Evolutionary conservation across 2,888 invertebrate genomes (phyloP), one percentile per base, ranked within the genome.

Genomic region (Drepana falcataria): DNA sequence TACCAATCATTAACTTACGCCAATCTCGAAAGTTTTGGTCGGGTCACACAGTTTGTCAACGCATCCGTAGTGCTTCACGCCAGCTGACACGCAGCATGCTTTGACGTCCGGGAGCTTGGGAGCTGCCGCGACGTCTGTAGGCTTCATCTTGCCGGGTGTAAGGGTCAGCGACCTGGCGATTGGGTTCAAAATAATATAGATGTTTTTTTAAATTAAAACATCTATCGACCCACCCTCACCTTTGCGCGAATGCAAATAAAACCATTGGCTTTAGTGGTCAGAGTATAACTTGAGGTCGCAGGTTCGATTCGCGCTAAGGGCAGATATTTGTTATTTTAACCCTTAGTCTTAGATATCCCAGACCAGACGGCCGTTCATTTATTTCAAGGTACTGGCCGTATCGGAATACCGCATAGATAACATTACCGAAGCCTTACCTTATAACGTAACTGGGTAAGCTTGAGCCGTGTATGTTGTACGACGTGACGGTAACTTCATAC

Each of bases 31-130:
- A 21, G 90, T 90, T 71, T 92, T 93, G 53, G 93, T 93, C 0
- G 96, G 96, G 78, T 96, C 96, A 73, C 96, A 97, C 65, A 97
- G 92, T 73, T 95, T 95, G 70, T 94, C 94, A 35, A 96, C 85
- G 73, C 96, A 96, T 52, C 93, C 93, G 62, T 93, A 92, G 77
- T 96, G 95, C 48, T 93, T 93, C 74, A 96, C 94, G 0, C 95
- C 96, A 48, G 93, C 94, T 2, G 92, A 83, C 9, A 92, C 89
- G 71, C 96, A 96, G 76, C 96, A 96, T 0, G 91, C 86, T n/a
- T 92, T 88, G 0, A 96, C 94, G 72, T 96, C 95, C 0, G 96
- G 96, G 34, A 96, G 81, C 53, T 92, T 89, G 0, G 96, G 96
- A 1, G 94, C 92, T 21, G 92, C 91, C 1, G 92, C 92, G 1